Evolutionary conservation across 2,797 vertebrate species (phyloP).

Genomic region (Craterocephalus amniculus): DNA sequence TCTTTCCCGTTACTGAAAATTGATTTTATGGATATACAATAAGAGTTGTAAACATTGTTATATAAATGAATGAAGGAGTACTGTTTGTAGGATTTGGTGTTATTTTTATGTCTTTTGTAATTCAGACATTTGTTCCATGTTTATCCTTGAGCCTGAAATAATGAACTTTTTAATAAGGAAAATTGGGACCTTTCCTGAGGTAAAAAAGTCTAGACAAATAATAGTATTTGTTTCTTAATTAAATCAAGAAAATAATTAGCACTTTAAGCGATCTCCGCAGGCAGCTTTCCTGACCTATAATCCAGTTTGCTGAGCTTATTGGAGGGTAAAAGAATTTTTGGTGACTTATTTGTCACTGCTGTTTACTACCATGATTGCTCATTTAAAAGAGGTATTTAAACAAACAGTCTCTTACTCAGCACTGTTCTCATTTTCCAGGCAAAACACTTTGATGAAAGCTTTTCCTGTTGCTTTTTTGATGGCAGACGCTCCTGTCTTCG

Average conservation of each 20-base stretch:
- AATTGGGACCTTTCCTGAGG: conserved; percentile 39
- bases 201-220: conserved; percentile 54
- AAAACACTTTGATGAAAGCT: conserved; percentile 7
- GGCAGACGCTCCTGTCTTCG: neutral
- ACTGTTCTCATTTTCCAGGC: conserved; percentile 9
- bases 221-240: conserved; percentile 57
- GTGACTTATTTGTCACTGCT: too few species aligned
- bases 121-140: conserved; percentile 14
- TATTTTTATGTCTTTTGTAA: too few species aligned
- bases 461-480: conserved; percentile 4
- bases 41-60: neutral
- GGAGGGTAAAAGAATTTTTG: too few species aligned
- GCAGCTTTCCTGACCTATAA: conserved; percentile 50
- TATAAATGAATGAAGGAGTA: too few species aligned
- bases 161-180: conserved; percentile 38
- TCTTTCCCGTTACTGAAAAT: neutral
- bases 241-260: conserved; percentile 64
- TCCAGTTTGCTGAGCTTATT: conserved; percentile 29
- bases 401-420: conserved; percentile 2
- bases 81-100: too few species aligned
- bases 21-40: neutral
- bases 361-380: conserved; percentile 5
- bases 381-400: conserved; percentile 4
- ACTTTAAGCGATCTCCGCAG: conserved; percentile 41
- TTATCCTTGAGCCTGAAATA: too few species aligned